These are phyloP conservation scores for Lacanobia wlatinum DNA, from an alignment of 2,888 invertebrate species.

Conservation along the genomic window DNA sequence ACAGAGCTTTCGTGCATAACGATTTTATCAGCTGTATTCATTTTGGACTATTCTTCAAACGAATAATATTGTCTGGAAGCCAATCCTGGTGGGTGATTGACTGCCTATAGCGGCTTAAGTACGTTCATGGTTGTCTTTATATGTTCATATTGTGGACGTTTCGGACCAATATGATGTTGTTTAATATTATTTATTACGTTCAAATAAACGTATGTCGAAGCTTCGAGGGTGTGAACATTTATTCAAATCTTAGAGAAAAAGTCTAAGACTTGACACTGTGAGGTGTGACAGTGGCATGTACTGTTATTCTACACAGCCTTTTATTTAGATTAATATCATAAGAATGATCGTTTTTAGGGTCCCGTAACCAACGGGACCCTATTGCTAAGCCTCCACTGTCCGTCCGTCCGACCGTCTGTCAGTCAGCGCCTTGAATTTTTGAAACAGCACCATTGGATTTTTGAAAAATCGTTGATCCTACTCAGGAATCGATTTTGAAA, in stretches of 20 bases:
- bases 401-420: too few species aligned
- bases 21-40: not conserved
- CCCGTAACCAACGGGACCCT: too few species aligned
- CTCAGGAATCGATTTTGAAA: too few species aligned
- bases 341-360: too few species aligned
- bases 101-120: not conserved
- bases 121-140: not conserved
- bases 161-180: constrained; percentile 3
- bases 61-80: not conserved
- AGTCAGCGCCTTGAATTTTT: too few species aligned
- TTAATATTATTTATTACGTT: constrained; percentile 17
- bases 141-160: not conserved
- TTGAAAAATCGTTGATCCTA: too few species aligned
- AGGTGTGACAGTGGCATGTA: not conserved
- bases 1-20: not conserved
- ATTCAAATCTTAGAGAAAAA: constrained; percentile 7
- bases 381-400: too few species aligned
- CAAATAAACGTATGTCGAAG: not conserved
- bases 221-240: not conserved
- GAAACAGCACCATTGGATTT: too few species aligned
- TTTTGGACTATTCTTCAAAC: not conserved
- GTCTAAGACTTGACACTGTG: not conserved
- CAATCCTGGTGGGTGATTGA: not conserved
- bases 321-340: not conserved
- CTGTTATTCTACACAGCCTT: not conserved